phyloP scores from a whole-genome alignment of 2,888 invertebrate species.

The Scaptomyza reducta region DNA sequence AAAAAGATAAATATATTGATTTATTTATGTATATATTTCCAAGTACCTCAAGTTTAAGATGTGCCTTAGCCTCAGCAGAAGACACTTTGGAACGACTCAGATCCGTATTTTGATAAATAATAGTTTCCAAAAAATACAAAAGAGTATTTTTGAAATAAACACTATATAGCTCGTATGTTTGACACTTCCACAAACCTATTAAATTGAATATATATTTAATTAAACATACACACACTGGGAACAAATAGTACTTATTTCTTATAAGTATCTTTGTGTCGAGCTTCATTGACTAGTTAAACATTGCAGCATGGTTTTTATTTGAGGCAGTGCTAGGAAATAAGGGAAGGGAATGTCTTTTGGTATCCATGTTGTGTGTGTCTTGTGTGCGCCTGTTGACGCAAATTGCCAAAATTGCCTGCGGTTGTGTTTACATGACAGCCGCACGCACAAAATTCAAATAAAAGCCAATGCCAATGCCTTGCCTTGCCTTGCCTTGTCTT shows the following conservation, averaged over 20 bases:
- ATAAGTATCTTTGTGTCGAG: background rate
- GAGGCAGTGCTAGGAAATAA: background rate
- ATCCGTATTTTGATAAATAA: no score
- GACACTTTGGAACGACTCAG: no score
- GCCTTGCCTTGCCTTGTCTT: slow-evolving; percentile 20
- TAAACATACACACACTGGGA: background rate
- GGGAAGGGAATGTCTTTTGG: slow-evolving; percentile 4
- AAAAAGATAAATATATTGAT: no score
- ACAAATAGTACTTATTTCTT: background rate
- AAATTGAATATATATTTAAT: no score
- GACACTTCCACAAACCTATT: no score
- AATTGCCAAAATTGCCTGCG: slow-evolving; percentile 80
- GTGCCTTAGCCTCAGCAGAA: no score
- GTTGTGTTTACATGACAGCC: slow-evolving; percentile 80
- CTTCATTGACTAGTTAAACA: background rate
- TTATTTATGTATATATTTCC: no score
- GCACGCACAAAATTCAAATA: slow-evolving; percentile 80
- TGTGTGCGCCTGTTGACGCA: slow-evolving; percentile 73
- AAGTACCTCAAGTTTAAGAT: no score
- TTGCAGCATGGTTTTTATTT: slow-evolving; percentile 2
- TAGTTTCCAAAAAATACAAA: no score
- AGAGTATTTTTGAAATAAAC: no score
- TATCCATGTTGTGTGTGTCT: slow-evolving; percentile 44
- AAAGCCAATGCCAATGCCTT: slow-evolving; percentile 74
- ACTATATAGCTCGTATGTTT: no score